Percentiles rank a stretch among this genome's conserved stretches.
phyloP scores from a whole-genome alignment of 2,113 vertebrate genomes.

The Nycticebus coucang region DNA sequence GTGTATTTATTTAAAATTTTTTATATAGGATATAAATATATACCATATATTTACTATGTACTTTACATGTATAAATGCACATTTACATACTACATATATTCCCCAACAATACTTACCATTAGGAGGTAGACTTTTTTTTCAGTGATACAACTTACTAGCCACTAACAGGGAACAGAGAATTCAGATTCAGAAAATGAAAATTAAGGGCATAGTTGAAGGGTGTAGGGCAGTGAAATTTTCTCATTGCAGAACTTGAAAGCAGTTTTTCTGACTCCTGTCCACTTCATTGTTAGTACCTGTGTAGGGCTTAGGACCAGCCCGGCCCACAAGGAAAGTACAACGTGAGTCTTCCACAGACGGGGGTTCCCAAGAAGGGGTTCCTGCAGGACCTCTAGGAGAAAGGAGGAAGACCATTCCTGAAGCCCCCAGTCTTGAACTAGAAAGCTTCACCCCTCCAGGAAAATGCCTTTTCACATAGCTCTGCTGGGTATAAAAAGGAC shows the following conservation, averaged over 20 bases:
- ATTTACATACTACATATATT: background rate
- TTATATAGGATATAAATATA: background rate
- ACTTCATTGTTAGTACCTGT: background rate
- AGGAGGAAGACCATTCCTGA: constrained; percentile 30
- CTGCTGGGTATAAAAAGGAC: constrained; percentile 83
- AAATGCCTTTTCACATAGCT: constrained; percentile 76
- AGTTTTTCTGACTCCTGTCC: background rate
- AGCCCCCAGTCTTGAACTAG: constrained; percentile 45
- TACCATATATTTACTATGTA: background rate
- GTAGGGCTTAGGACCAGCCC: background rate
- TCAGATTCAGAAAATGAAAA: background rate
- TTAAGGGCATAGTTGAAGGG: accelerated
- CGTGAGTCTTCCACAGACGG: background rate
- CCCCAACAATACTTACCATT: background rate
- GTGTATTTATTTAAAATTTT: background rate
- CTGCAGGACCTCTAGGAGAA: background rate
- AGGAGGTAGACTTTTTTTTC: background rate
- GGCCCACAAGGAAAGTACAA: background rate
- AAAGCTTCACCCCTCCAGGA: constrained; percentile 72
- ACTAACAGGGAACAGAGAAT: background rate
- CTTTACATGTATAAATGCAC: background rate
- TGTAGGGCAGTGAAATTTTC: background rate
- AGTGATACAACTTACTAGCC: too few relatives aligned
- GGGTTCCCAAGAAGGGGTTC: constrained; percentile 9
- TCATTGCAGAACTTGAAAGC: too few relatives aligned